Evolutionary conservation across 2,113 vertebrate genomes (phyloP).

Genomic region (Pseudorectes ferrugineus): DNA sequence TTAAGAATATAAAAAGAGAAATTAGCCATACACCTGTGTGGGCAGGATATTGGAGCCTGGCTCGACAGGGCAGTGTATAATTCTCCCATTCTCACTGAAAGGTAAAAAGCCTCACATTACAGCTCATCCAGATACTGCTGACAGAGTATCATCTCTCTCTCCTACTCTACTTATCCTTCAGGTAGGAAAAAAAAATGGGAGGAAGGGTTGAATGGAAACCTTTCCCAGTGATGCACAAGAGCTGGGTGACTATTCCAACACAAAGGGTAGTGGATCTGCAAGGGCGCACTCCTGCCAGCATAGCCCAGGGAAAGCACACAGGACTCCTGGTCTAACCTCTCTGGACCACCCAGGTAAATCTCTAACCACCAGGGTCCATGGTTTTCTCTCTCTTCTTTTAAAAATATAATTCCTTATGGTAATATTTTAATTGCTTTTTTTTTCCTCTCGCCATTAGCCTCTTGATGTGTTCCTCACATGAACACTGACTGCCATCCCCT

Average conservation of each 20-base stretch:
- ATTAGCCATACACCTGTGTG: not conserved
- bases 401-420: not conserved
- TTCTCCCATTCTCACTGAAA: not conserved
- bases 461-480: not conserved
- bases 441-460: accelerated
- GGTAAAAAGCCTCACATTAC: not conserved
- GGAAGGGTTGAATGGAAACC: not conserved
- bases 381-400: not conserved
- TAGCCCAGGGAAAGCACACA: not conserved
- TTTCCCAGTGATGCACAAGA: accelerated
- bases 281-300: not conserved
- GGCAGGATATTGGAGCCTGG: not conserved
- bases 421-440: not conserved
- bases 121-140: not conserved
- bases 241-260: not conserved
- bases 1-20: not conserved
- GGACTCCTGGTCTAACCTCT: not conserved
- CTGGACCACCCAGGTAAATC: not conserved
- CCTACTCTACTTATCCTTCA: not conserved
- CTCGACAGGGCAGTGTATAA: not conserved
- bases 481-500: not conserved
- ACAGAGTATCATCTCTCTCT: not conserved
- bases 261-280: not conserved
- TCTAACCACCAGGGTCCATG: not conserved
- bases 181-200: too few species aligned